Conservation (phyloP, 2,888 invertebrate species). For the Trichacis sp. region DNA sequence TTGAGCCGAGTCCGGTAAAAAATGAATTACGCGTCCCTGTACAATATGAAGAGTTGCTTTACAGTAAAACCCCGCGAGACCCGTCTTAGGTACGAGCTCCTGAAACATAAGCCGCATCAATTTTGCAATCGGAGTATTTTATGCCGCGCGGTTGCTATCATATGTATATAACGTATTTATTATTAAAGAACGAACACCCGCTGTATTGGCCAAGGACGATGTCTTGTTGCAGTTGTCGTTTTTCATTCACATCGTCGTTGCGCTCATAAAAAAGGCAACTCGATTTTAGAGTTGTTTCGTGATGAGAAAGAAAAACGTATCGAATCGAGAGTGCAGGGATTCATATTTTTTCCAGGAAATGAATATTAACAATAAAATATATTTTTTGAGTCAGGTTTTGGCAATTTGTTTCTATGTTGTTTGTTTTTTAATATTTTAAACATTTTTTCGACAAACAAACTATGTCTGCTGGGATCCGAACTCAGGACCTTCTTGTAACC, state of each 20-base stretch:
- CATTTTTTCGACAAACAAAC: too few relatives aligned
- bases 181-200: slow-evolving; percentile 55
- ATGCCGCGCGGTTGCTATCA: slow-evolving; percentile 59
- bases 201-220: slow-evolving; percentile 39
- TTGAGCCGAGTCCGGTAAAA: slow-evolving; percentile 69
- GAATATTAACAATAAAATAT: too few relatives aligned
- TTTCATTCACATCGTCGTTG: not conserved
- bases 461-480: too few relatives aligned
- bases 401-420: too few relatives aligned
- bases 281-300: too few relatives aligned
- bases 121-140: slow-evolving; percentile 70
- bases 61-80: slow-evolving; percentile 68
- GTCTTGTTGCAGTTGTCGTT: not conserved
- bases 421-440: too few relatives aligned
- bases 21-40: slow-evolving; percentile 69
- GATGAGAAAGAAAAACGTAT: too few relatives aligned
- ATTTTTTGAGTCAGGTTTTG: too few relatives aligned
- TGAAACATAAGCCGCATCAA: slow-evolving; percentile 63
- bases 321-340: too few relatives aligned
- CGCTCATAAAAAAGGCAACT: not conserved
- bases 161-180: slow-evolving; percentile 56
- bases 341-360: too few relatives aligned
- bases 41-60: slow-evolving; percentile 69
- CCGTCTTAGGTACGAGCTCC: slow-evolving; percentile 24
- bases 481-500: too few relatives aligned